phyloP scores from a whole-genome alignment of 37 sponge, comb jelly and placozoan species.

The Spongilla lacustris region DNA sequence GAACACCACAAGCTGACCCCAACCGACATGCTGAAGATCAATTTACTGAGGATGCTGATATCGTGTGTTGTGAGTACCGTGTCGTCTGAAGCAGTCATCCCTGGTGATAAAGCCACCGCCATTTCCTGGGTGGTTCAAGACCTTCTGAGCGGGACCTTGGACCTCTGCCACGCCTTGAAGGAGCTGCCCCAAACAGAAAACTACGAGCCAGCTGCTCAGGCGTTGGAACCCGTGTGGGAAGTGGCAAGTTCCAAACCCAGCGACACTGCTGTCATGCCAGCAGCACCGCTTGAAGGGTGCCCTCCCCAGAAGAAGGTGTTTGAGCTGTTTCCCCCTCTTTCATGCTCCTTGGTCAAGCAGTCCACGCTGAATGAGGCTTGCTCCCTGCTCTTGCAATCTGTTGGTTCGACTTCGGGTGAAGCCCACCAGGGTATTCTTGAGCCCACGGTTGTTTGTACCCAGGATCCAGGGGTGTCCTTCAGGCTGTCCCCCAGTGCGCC shows the following conservation, averaged over 20 bases:
- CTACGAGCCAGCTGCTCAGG: not conserved
- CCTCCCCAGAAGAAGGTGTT: not conserved
- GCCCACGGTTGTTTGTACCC: not conserved
- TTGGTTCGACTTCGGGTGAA: not conserved
- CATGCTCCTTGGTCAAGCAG: not conserved
- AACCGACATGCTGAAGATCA: slow-evolving; percentile 48
- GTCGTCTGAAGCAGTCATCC: not conserved
- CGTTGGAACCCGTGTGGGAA: not conserved
- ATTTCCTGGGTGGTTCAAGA: not conserved
- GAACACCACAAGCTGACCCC: not conserved
- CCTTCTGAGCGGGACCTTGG: not conserved
- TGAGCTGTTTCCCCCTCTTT: not conserved
- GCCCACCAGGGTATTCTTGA: not conserved
- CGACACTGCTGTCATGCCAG: not conserved
- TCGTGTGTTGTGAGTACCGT: slow-evolving; percentile 24
- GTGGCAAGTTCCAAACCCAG: not conserved
- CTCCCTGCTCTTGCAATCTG: slow-evolving; percentile 10
- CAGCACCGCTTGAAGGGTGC: not conserved
- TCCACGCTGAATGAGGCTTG: not conserved
- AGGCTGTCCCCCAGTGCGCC: slow-evolving; percentile 12
- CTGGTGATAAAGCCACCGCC: not conserved
- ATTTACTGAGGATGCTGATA: slow-evolving; percentile 47
- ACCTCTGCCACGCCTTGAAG: not conserved
- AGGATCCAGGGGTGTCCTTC: not conserved
- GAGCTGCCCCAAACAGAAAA: not conserved